Conservation (phyloP, 2,113 vertebrate species). For the Engraulis encrasicolus region DNA sequence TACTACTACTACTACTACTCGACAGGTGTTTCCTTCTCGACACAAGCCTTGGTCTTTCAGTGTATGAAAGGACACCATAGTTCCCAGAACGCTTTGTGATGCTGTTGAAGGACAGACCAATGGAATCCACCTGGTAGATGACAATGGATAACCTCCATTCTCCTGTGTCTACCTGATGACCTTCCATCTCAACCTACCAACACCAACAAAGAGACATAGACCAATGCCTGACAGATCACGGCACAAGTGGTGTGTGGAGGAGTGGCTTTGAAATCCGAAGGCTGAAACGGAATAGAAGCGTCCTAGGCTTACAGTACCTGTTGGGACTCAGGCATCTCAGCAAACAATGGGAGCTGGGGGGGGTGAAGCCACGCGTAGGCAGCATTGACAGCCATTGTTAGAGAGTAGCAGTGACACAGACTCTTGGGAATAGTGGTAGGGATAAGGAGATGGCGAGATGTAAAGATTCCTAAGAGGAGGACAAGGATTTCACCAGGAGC, state of each 20-base stretch:
- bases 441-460: not conserved
- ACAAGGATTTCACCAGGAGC: no score
- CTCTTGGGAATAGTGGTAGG: not conserved
- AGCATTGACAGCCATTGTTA: not conserved
- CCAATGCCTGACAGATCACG: not conserved
- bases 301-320: not conserved
- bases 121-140: not conserved
- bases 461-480: not conserved
- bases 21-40: no score
- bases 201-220: not conserved
- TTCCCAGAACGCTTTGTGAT: no score
- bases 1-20: no score
- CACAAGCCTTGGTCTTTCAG: no score
- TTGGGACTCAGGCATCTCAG: not conserved
- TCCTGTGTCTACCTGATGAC: not conserved
- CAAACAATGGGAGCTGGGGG: not conserved
- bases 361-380: no score
- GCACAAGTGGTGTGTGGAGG: not conserved
- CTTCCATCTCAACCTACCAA: not conserved
- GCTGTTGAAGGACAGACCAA: no score
- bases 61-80: no score
- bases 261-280: not conserved
- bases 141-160: not conserved
- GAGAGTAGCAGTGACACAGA: not conserved
- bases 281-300: not conserved